Evolutionary conservation across 2,888 invertebrate species (phyloP), one percentile per base, ranked within the genome.

Genomic region (Polymixis flavicincta): DNA sequence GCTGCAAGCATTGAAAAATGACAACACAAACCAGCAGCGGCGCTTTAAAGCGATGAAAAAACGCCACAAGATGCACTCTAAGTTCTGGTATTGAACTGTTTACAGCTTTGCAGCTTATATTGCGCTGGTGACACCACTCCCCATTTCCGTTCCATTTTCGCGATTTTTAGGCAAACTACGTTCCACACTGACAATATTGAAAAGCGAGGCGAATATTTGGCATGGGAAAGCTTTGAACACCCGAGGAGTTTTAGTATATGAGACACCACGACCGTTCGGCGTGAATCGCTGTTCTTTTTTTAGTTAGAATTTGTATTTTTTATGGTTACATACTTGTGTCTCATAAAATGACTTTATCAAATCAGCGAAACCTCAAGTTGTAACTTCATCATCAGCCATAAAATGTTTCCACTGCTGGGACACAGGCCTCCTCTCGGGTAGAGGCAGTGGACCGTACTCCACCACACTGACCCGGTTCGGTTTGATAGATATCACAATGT

Each of bases 71-170:
- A 89, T 89, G 89, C 90, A 90, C 90, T 92, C 85, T 83, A 82
- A 85, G 81, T 83, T 87, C 86, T 90, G 89, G 87, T 85, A 74
- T 82, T 86, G 90, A 89, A 91, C 88, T 92, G 91, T 93, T 92
- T 93, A 91, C 91, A 88, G 82, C 86, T 80, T 81, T 83, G 85
- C 84, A 86, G 89, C 88, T 89, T 90, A 92, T 93, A 93, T 93
- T 92, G 90, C 90, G 87, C 85, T 86, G 87, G 89, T 91, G 92
- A 92, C 93, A 92, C 88, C 87, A 91, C 90, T 90, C 83, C 90
- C 92, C 87, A 92, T 92, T 93, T 94, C 93, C 93, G 92, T 90
- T 90, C 90, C 85, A 92, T 92, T 93, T 92, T 90, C 87, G 82
- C 88, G 89, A 92, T 92, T 94, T 93, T 93, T 91, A 92, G 85